Percentiles rank a stretch among this genome's conserved stretches.
Conservation (phyloP, 2,797 vertebrate genomes). For the Sciaenops ocellatus region DNA sequence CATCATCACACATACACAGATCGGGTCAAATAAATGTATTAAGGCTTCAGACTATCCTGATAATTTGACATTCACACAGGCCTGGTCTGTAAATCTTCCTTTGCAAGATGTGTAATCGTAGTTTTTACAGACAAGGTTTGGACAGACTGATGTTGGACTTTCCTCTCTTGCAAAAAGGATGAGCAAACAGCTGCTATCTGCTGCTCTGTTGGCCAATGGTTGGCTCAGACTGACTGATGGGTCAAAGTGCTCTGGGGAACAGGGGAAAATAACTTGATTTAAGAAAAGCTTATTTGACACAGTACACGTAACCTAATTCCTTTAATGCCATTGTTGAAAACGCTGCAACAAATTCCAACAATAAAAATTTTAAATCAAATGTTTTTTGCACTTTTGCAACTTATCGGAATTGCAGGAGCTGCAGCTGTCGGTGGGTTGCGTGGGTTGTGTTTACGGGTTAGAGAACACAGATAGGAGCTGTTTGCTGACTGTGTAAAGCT, state of each 20-base stretch:
- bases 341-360: background rate
- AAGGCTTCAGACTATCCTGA: no score
- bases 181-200: slow-evolving; percentile 72
- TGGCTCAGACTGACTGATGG: slow-evolving; percentile 1
- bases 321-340: background rate
- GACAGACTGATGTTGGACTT: background rate
- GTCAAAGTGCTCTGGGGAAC: slow-evolving; percentile 57
- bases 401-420: background rate
- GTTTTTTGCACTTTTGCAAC: background rate
- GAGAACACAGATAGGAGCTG: slow-evolving; percentile 30
- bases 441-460: background rate
- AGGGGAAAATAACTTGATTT: background rate
- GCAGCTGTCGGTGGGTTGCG: background rate
- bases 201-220: slow-evolving; percentile 53
- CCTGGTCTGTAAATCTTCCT: no score
- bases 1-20: slow-evolving; percentile 54
- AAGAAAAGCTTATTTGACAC: background rate
- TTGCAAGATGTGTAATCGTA: no score
- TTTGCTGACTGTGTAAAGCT: slow-evolving; percentile 23
- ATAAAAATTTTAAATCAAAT: no score
- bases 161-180: slow-evolving; percentile 10
- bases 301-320: background rate
- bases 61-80: no score
- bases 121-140: slow-evolving; percentile 1
- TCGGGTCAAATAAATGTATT: no score